Base-by-base conservation (phyloP, 2,113 vertebrate species). In the Misgurnus anguillicaudatus region DNA sequence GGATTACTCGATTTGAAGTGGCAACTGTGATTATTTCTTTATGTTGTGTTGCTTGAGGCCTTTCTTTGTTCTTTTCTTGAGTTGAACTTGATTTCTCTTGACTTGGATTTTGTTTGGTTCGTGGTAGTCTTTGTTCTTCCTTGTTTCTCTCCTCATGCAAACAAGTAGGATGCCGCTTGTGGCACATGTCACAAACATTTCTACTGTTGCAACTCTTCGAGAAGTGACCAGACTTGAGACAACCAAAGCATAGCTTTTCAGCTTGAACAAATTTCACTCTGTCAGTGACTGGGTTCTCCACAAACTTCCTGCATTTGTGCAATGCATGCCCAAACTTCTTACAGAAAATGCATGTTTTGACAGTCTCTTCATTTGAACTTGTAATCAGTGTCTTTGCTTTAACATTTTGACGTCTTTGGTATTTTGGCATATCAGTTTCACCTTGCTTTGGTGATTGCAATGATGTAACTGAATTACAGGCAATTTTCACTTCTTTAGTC, bases 371-470 rank as follows among this genome's bases (percentile, higher is more conserved):
- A 21, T 4, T 68, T 9, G 65, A 36, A 24, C 36, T 47, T 58
- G 64, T 78, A 1, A 31, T 57, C 7, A 78, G 13, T 24, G 64
- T 68, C 6, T 78, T 78, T 42, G 51, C 76, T 42, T 19, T 3
- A 17, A 68, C 13, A 8, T 13, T 68, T 45, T 42, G 75, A 13
- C 2, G 13, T 16, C 7, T 66, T 57, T 55, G 48, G 10, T 0
- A 9, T 17, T 21, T 75, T 63, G 42, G 42, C 0, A n/a, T 51
- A 64, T 64, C 21, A 38, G 3, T 31, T 3, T 67, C 41, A 21
- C 41, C 41, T 45, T 13, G 10, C 58, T 78, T 85, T 6, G 48
- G 47, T 51, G 70, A 38, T 4, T 87, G 79, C 8, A 84, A 7
- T 9, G n/a, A n/a, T n/a, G n/a, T n/a, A n/a, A n/a, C n/a, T n/a